Evolutionary conservation across 2,113 vertebrate species (phyloP).

Genomic region (Rhinopomastus cyanomelas): DNA sequence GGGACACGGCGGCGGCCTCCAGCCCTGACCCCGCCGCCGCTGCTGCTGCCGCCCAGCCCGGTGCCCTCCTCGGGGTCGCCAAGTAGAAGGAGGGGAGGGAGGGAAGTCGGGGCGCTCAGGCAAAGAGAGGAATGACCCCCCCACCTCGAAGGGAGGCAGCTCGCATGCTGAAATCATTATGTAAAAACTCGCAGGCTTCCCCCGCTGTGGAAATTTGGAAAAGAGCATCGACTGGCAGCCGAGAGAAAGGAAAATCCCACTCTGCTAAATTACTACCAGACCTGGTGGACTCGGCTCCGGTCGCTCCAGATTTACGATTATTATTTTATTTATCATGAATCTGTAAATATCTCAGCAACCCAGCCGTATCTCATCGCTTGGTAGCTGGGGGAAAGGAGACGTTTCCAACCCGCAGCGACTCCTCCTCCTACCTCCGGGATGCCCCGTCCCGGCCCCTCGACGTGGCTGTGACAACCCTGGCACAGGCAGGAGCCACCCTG

Average conservation of each 20-base stretch:
- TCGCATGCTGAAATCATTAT: conserved; percentile 79
- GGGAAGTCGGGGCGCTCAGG: background rate
- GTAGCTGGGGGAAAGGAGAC: background rate
- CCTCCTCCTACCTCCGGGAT: background rate
- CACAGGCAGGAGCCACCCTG: background rate
- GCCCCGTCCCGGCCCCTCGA: background rate
- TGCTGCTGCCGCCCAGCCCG: background rate
- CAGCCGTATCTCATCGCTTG: background rate
- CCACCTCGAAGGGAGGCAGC: background rate
- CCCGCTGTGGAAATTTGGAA: conserved; percentile 82
- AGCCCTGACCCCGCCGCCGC: background rate
- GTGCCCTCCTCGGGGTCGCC: background rate
- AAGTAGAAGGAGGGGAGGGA: background rate
- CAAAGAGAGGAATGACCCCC: too few species aligned
- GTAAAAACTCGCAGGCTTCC: conserved; percentile 76
- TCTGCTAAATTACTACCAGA: conserved; percentile 80
- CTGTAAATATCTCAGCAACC: conserved; percentile 62
- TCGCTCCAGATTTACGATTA: conserved; percentile 48
- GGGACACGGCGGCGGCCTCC: background rate
- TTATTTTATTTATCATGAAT: conserved; percentile 47
- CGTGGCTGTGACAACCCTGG: background rate
- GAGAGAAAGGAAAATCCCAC: conserved; percentile 80
- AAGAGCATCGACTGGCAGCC: conserved; percentile 77
- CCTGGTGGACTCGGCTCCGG: conserved; percentile 49
- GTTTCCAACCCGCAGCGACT: background rate